Conservation (phyloP, 2,797 vertebrate genomes). For the Anniella stebbinsi region DNA sequence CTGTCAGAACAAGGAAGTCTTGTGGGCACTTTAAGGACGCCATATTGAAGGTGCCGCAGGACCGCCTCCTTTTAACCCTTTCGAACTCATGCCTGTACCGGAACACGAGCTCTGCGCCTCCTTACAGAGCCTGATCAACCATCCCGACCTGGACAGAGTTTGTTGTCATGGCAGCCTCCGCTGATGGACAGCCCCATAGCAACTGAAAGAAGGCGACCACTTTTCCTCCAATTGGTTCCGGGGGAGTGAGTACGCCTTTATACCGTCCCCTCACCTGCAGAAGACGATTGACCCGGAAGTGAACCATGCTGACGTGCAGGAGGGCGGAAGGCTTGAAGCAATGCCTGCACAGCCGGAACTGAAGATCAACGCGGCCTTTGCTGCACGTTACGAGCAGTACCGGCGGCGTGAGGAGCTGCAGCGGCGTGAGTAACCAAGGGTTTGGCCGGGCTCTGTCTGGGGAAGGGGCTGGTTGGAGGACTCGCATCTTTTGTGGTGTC, state of each 20-base stretch:
- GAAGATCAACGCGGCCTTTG: conserved; percentile 88
- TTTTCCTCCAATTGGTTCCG: background rate
- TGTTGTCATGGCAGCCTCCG: background rate
- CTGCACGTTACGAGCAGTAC: conserved; percentile 87
- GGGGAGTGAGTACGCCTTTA: accelerated
- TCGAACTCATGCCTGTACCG: background rate
- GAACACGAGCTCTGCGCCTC: too few species aligned
- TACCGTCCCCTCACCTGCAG: background rate
- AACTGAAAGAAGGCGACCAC: background rate
- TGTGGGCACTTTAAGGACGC: too few species aligned
- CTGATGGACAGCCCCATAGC: background rate
- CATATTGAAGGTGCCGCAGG: too few species aligned
- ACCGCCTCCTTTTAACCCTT: background rate
- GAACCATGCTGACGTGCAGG: background rate
- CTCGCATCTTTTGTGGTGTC: background rate
- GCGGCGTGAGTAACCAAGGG: conserved; percentile 82
- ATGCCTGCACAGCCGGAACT: conserved; percentile 79
- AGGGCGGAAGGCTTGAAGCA: accelerated
- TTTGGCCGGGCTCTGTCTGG: background rate
- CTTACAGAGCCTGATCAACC: too few species aligned
- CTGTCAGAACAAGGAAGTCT: too few species aligned
- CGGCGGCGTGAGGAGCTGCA: conserved; percentile 92
- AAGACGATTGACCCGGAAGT: conserved; percentile 27
- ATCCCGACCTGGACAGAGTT: background rate
- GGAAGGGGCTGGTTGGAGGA: background rate